These are phyloP conservation scores for Dicyrtomina minuta DNA, from an alignment of 2,888 invertebrate genomes.

Conservation along the genomic window DNA sequence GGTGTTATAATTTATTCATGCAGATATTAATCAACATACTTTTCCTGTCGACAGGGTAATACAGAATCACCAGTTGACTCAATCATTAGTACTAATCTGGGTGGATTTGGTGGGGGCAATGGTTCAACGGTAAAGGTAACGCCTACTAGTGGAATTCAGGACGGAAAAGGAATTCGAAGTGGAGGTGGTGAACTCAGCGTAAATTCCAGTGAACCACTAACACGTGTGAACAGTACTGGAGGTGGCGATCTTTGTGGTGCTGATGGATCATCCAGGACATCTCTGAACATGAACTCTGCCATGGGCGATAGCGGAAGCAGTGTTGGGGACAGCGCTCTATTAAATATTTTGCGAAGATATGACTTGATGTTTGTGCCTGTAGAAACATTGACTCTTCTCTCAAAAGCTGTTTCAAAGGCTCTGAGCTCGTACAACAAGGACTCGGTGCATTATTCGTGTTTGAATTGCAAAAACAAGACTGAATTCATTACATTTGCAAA, in stretches of 20 bases:
- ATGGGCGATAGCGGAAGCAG: no score
- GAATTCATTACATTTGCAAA: slow-evolving; percentile 10
- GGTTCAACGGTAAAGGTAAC: slow-evolving; percentile 5
- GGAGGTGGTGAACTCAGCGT: slow-evolving; percentile 8
- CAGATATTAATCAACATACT: slow-evolving; percentile 47
- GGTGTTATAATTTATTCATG: slow-evolving; percentile 44
- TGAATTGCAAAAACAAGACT: slow-evolving; percentile 51
- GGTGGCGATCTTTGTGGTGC: slow-evolving; percentile 36
- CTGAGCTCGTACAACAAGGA: slow-evolving; percentile 46
- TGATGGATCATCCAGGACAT: slow-evolving; percentile 39
- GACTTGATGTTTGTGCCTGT: slow-evolving; percentile 50
- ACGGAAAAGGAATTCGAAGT: background rate
- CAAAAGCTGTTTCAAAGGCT: slow-evolving; percentile 47
- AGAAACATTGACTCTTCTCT: slow-evolving; percentile 42
- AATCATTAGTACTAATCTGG: slow-evolving; percentile 24
- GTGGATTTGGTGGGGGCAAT: slow-evolving; percentile 34
- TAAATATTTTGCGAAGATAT: slow-evolving; percentile 35
- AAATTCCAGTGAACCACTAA: slow-evolving; percentile 42
- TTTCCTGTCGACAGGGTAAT: slow-evolving; percentile 44
- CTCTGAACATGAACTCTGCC: slow-evolving; percentile 18
- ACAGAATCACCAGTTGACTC: slow-evolving; percentile 37
- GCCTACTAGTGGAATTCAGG: no score
- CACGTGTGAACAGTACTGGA: slow-evolving; percentile 13
- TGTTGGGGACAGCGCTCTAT: background rate
- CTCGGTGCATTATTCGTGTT: slow-evolving; percentile 47